Evolutionary conservation across 1,140 invertebrate species (phyloP), one percentile per base, ranked within the genome.

Genomic region (Uloborus diversus): DNA sequence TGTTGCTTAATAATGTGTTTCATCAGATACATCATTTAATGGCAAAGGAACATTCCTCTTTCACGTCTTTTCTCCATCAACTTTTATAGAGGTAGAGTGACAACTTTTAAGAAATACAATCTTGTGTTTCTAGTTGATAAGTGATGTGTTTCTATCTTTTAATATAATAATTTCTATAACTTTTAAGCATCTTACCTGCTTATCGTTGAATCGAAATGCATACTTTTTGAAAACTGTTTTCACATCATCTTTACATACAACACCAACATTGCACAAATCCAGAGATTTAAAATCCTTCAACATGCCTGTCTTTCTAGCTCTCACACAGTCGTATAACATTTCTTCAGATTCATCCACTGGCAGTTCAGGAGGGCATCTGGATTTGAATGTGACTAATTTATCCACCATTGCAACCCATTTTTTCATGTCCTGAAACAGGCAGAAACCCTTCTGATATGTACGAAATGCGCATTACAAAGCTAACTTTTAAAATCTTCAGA

Each of bases 221-320:
- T 56, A 69, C 17, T 79, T 79, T 28, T 61, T 62, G 2, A 79
- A 37, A 20, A 79, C 28, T 27, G 20, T 47, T 27, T 35, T 69
- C n/a, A 33, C 57, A 62, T 70, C 76, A 69, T 49, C 53, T 70
- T 79, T 79, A 30, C 65, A 69, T n/a, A 25, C 57, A 5, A 79
- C 56, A 11, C 76, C 76, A 37, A 79, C 76, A 62, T 70, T 69
- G n/a, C 65, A 79, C 11, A 62, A 27, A 51, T 79, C 76, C 7
- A 79, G 56, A 25, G 56, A 9, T n/a, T 61, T 51, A 17, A 79
- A 79, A 70, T 79, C 76, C 30, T 62, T 69, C 13, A 79, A 28
- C 35, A 79, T 69, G 1, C 53, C 57, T 35, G 35, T 69, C 62
- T 69, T 69, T 37, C 66, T 69, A 5, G 76, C 47, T 11, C 25